These are phyloP conservation scores for Plutomurus gul DNA, from an alignment of 1,140 invertebrate species.

Conservation along the genomic window DNA sequence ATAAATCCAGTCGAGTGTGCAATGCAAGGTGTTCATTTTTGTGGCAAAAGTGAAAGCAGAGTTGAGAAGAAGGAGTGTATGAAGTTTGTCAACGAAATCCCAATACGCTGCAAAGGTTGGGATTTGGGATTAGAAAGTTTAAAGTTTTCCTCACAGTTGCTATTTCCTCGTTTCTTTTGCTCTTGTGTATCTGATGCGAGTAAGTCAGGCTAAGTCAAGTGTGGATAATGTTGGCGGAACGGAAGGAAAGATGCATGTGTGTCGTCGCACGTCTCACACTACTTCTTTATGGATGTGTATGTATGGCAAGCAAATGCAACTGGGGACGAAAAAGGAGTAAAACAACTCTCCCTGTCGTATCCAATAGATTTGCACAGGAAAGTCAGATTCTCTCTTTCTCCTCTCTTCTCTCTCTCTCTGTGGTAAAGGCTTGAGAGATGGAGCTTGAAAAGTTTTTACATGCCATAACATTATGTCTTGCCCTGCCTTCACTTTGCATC, in stretches of 20 bases:
- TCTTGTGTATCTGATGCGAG: neutral
- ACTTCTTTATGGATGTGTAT: conserved; percentile 27
- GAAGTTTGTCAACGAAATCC: conserved; percentile 26
- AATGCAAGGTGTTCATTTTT: conserved; percentile 7
- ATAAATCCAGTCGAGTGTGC: neutral
- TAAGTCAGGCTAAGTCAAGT: conserved; percentile 2
- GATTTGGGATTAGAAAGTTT: conserved; percentile 32
- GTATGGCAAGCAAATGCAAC: conserved; percentile 13
- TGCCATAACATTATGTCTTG: conserved; percentile 21
- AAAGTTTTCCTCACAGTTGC: conserved; percentile 28
- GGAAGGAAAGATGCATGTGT: conserved; percentile 15
- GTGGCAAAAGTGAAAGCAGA: conserved; percentile 19
- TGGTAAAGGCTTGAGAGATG: neutral
- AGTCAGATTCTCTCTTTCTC: neutral
- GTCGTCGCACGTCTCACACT: conserved; percentile 9
- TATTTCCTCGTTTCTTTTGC: neutral
- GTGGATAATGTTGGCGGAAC: conserved; percentile 22
- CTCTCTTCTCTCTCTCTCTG: neutral
- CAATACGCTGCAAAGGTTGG: conserved; percentile 29
- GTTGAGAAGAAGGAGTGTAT: neutral
- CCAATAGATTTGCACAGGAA: conserved; percentile 8
- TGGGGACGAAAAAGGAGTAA: conserved; percentile 16
- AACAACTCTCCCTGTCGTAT: conserved; percentile 9
- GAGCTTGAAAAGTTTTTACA: conserved; percentile 28
- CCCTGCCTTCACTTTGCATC: conserved; percentile 5